Conservation (phyloP, 1,140 invertebrate species). For the Asobara japonica region DNA sequence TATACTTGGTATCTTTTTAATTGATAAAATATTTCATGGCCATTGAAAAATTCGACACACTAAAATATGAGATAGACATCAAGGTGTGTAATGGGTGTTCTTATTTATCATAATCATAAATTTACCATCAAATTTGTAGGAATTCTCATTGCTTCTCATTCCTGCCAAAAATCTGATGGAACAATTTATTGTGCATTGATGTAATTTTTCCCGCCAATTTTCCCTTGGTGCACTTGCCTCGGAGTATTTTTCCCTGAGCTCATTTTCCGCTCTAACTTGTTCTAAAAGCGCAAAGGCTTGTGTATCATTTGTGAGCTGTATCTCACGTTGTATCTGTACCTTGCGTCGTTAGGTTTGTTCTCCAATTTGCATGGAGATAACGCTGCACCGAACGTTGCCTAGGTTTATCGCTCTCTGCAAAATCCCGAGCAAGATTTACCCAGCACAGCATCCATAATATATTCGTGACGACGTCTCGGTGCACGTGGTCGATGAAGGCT, state of each 20-base stretch:
- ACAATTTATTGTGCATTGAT: not conserved
- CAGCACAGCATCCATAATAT: slow-evolving; percentile 48
- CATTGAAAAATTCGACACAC: not conserved
- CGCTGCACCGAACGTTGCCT: not conserved
- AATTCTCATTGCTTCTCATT: too few relatives aligned
- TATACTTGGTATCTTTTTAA: not conserved
- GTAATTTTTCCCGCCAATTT: not conserved
- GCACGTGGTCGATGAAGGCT: not conserved
- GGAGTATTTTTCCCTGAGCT: not conserved
- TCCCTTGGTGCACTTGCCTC: not conserved
- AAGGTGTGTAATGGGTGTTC: not conserved
- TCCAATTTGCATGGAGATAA: slow-evolving; percentile 54
- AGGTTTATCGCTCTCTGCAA: not conserved
- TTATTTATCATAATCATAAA: not conserved
- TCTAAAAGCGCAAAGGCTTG: not conserved
- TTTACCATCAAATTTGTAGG: not conserved
- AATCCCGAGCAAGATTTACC: not conserved
- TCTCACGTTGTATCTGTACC: slow-evolving; percentile 4
- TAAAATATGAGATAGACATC: not conserved
- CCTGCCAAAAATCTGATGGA: too few relatives aligned
- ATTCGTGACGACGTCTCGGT: slow-evolving; percentile 44
- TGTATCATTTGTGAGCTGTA: not conserved
- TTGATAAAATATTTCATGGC: not conserved
- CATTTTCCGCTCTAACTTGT: not conserved
- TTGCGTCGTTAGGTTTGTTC: slow-evolving; percentile 28